Evolutionary conservation across 2,113 vertebrate genomes (phyloP).

Genomic region (Plecotus auritus): DNA sequence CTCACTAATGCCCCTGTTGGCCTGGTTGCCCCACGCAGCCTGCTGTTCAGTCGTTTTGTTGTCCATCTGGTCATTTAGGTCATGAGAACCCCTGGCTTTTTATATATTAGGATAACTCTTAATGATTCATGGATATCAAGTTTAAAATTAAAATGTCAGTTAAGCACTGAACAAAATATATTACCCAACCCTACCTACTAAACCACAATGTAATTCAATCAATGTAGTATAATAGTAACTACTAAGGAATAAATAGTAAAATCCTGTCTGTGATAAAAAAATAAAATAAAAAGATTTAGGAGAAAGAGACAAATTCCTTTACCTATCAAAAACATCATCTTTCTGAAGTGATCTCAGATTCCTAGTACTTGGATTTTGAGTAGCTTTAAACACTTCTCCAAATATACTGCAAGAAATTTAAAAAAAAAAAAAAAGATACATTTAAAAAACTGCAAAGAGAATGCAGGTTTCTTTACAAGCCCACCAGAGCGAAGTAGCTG

Average conservation of each 20-base stretch:
- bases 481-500: background rate
- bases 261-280: background rate
- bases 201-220: background rate
- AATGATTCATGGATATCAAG: background rate
- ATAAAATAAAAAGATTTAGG: background rate
- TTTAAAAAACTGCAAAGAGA: background rate
- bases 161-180: background rate
- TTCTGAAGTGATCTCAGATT: background rate
- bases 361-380: background rate
- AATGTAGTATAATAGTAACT: background rate
- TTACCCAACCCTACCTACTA: background rate
- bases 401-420: background rate
- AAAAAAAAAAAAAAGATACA: background rate
- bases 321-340: background rate
- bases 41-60: too few relatives aligned
- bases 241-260: background rate
- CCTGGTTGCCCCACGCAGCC: too few relatives aligned
- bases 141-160: constrained; percentile 22
- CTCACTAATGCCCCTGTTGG: too few relatives aligned
- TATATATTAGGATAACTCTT: background rate
- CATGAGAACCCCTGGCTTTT: background rate
- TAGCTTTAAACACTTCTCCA: background rate
- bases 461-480: background rate
- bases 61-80: too few relatives aligned
- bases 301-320: background rate